Evolutionary conservation across 2,797 vertebrate genomes (phyloP), one percentile per base, ranked within the genome.

Genomic region (Apogon hyalosoma): DNA sequence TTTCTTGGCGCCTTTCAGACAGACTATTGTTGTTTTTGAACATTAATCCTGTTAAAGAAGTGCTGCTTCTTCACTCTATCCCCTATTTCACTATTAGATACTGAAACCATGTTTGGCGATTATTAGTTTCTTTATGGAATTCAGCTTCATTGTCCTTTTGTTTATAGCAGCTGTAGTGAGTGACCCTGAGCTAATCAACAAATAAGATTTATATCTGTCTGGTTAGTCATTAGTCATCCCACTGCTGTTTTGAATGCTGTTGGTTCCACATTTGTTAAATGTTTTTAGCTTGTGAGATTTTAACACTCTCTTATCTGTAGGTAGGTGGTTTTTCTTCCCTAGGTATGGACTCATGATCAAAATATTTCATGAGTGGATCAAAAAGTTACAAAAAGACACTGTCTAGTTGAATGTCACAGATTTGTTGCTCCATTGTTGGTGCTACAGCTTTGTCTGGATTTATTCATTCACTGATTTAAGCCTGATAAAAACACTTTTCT

Each of bases 121-220:
- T 48, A 19, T 48, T 40, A 18, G 7, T 69, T 13, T 58, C 3
- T n/a, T 12, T 31, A 9, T 43, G 14, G 10, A 18, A 0, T 19
- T 36, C 1, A 2, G 5, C 38, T 52, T 48, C 1, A 7, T 31
- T 60, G 1, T 45, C 16, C 28, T 21, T 7, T 36, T 61, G 4
- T 56, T 54, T 6, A 9, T 52, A 33, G 41, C 41, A 38, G 2
- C 13, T 11, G 14, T 28, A 21, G 56, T 42, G 3, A 45, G 4
- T 57, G 73, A 82, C 55, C 80, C 31, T 72, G 68, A 79, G 11
- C 73, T 50, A 24, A 57, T 16, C 16, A 53, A 75, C 7, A 55
- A 15, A 79, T 31, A 39, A 2, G 24, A 54, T 51, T 53, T 63
- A 31, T 24, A 15, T 72, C 7, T 11, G 7, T 59, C 24, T 43